Evolutionary conservation across 2,113 vertebrate genomes (phyloP), one percentile per base, ranked within the genome.

Genomic region (Cercocebus atys): DNA sequence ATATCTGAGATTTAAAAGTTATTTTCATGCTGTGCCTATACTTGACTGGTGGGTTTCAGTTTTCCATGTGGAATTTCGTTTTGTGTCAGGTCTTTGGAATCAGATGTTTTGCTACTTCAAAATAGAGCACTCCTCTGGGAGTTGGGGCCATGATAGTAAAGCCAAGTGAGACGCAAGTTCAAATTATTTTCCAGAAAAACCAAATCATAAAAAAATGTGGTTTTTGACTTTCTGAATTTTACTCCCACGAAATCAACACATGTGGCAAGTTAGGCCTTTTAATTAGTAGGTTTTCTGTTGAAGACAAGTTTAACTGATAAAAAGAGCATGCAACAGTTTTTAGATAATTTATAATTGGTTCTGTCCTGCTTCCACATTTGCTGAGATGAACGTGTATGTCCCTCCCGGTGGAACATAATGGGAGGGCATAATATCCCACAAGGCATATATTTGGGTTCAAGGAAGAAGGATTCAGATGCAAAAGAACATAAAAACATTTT

Each of bases 91-190:
- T 68, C 79, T 92, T 98, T 94, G 93, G 96, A 96, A 90, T 95
- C 45, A 61, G 88, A 96, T 45, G 76, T 95, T 97, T 80, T 95
- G 79, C 57, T 90, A 8, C 27, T 96, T 97, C 86, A 98, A 97
- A 98, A 97, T 95, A 96, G 87, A 97, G 91, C 70, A 52, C 70
- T 98, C 96, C 92, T 90, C 79, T 95, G 97, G 95, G 96, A 98
- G 30, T 70, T 88, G 73, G 66, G 85, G 64, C 79, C 88, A 93
- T 50, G 78, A 66, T 32, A 72, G 68, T 30, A 93, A 96, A 97
- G 79, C 75, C 94, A 97, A 97, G 38, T 95, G 75, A 87, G 64
- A 72, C 52, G 84, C 20, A 92, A 97, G 94, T 88, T 97, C 88
- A 94, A 81, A 78, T 52, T 93, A 80, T 93, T 98, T 98, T 97